These are phyloP conservation scores for Garrulus glandarius DNA, from an alignment of 2,797 vertebrate species.

Conservation along the genomic window DNA sequence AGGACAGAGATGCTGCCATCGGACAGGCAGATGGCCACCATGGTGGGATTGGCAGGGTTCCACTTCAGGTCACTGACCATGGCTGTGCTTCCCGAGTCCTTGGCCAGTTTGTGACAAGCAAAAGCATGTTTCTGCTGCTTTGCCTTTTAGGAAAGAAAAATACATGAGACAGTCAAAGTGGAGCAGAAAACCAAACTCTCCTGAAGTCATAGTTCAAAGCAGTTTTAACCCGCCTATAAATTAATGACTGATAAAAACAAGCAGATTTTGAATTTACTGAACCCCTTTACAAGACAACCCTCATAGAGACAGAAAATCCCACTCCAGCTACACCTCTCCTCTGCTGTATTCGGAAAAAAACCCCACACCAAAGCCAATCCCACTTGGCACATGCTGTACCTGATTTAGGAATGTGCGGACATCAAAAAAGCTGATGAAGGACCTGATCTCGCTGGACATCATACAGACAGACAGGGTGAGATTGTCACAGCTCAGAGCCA, in stretches of 20 bases:
- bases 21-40: constrained; percentile 86
- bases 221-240: not conserved
- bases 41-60: constrained; percentile 82
- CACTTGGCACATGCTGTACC: constrained; percentile 69
- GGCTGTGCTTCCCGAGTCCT: constrained; percentile 53
- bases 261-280: not conserved
- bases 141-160: constrained; percentile 71
- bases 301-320: not conserved
- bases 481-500: constrained; percentile 91
- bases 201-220: not conserved
- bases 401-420: constrained; percentile 90
- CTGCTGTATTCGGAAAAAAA: not conserved
- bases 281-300: not conserved
- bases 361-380: not conserved
- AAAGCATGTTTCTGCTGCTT: constrained; percentile 86
- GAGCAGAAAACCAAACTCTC: not conserved
- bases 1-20: constrained; percentile 90
- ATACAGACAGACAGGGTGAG: constrained; percentile 90
- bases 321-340: not conserved
- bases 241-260: not conserved
- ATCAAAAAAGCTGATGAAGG: constrained; percentile 88
- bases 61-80: constrained; percentile 90
- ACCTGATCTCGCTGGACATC: constrained; percentile 71
- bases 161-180: not conserved
- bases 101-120: constrained; percentile 79